These are phyloP conservation scores for Callionymus lyra DNA, from an alignment of 2,113 vertebrate species.

Conservation along the genomic window DNA sequence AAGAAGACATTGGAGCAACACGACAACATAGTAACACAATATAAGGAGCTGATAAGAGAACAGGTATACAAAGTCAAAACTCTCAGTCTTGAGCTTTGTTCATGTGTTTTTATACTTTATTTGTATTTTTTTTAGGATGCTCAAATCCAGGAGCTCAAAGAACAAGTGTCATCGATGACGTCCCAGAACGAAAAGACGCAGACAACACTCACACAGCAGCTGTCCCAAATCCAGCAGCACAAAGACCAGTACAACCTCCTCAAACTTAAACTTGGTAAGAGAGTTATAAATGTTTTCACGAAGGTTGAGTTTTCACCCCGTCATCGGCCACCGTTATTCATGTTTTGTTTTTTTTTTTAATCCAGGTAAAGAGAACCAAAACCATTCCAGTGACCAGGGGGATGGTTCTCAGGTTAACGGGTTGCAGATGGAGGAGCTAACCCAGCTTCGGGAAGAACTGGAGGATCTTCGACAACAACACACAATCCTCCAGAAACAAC, in stretches of 20 bases:
- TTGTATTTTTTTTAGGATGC: slow-evolving; percentile 65
- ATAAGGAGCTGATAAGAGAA: slow-evolving; percentile 94
- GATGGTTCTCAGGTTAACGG: slow-evolving; percentile 78
- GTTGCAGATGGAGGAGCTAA: slow-evolving; percentile 79
- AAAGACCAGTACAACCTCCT: slow-evolving; percentile 97
- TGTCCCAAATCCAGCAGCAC: slow-evolving; percentile 91
- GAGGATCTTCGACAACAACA: slow-evolving; percentile 78
- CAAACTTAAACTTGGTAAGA: slow-evolving; percentile 85
- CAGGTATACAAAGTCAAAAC: slow-evolving; percentile 66
- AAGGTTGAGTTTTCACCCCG: too few species aligned
- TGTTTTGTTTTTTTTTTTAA: neutral
- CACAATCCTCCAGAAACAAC: slow-evolving; percentile 71
- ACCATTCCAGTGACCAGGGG: slow-evolving; percentile 70
- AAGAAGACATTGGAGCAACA: slow-evolving; percentile 97
- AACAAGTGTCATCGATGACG: slow-evolving; percentile 71
- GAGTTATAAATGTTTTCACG: too few species aligned
- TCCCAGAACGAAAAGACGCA: slow-evolving; percentile 83
- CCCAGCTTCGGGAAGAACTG: slow-evolving; percentile 74
- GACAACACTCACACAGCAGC: slow-evolving; percentile 77
- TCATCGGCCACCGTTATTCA: neutral
- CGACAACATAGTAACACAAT: slow-evolving; percentile 93
- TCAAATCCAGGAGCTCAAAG: slow-evolving; percentile 87
- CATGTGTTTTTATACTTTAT: neutral
- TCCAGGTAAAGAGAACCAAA: slow-evolving; percentile 68
- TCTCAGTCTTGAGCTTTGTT: neutral